Conservation (phyloP, 2,888 invertebrate genomes). For the Habrosyne pyritoides region DNA sequence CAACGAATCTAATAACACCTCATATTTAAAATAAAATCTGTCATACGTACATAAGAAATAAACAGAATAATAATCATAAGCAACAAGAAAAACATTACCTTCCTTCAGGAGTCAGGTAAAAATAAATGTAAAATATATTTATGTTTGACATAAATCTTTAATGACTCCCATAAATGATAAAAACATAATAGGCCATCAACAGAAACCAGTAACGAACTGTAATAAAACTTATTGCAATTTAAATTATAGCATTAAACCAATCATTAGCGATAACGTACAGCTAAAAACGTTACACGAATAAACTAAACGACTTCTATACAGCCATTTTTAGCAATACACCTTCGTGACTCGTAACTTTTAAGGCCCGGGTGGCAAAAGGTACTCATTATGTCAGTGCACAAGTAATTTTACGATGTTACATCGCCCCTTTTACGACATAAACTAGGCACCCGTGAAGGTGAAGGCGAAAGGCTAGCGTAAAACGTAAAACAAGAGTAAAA, state of each 20-base stretch:
- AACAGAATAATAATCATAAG: too few relatives aligned
- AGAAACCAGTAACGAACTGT: background rate
- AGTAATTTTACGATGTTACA: slow-evolving; percentile 8
- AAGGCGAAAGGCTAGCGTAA: background rate
- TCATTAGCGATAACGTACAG: background rate
- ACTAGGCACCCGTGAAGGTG: background rate
- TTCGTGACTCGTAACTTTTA: slow-evolving; percentile 7
- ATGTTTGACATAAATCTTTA: too few relatives aligned
- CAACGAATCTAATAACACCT: too few relatives aligned
- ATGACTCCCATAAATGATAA: background rate
- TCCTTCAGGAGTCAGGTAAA: too few relatives aligned
- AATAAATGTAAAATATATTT: too few relatives aligned
- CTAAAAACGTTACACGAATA: background rate
- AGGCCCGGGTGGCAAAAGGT: background rate
- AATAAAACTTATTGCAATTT: background rate
- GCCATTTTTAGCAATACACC: background rate
- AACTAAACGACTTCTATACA: background rate
- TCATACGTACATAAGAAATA: too few relatives aligned
- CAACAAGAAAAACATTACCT: too few relatives aligned
- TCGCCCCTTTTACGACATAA: slow-evolving; percentile 3
- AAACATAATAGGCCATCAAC: background rate
- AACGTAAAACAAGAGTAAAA: too few relatives aligned
- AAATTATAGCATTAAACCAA: background rate
- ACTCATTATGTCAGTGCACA: slow-evolving; percentile 6
- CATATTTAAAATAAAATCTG: too few relatives aligned